Base-by-base conservation (phyloP, 35 echinoderm and acorn worm species). In the Eucidaris tribuloides region DNA sequence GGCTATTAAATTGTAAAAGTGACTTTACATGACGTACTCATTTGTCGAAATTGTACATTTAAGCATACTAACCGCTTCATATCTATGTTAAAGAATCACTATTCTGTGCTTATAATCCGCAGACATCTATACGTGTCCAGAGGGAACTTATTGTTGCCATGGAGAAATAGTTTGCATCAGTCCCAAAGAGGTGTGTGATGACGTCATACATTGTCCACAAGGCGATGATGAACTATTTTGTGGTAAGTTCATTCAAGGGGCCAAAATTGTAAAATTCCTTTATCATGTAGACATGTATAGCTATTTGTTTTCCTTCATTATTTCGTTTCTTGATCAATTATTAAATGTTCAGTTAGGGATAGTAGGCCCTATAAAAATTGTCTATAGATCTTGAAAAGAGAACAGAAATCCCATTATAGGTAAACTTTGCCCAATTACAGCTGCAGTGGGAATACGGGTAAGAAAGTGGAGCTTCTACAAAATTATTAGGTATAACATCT, bases 211-310 rank as follows among this genome's bases (percentile, higher is more conserved):
- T n/a, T 92, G 90, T 83, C 83, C 64, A 5, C 17, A 77, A 17
- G 54, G 82, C 14, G 90, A 92, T 55, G 90, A 92, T 46, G 90
- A 92, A 40, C 28, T 62, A 13, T 87, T 87, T 42, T 92, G 90
- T 78, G 90, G 90, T 92, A 87, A 64, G 84, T 46, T 36, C 14
- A 76, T 42, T 38, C 3, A 6, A n/a, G 15, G 1, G 5, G 0
- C 39, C 24, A 46, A 36, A 36, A 24, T 13, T 13, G 23, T 27
- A 29, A 31, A 28, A 27, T 3, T 18, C 4, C 9, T 77, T 11
- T 14, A 81, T 0, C 42, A 19, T 39, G 1, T 14, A 40, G 18
- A 32, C 25, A 0, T 42, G 71, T 4, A 33, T 33, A 9, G 42
- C 5, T 25, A 4, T 5, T 80, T 20, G 32, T 20, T 35, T 29